Evolutionary conservation across 2,888 invertebrate species (phyloP).

Genomic region (Tryphoninae sp.): DNA sequence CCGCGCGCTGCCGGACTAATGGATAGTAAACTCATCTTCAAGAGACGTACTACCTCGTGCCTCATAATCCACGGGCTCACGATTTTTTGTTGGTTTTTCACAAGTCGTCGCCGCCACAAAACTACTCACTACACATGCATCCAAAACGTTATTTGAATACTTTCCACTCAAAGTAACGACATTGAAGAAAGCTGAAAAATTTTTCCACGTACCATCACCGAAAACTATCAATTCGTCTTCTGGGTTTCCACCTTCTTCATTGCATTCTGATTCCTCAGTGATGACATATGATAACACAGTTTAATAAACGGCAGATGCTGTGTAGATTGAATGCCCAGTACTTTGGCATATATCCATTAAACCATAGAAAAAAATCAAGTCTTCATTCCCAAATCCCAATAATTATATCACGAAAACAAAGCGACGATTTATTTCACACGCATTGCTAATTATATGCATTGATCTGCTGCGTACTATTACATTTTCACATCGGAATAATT

Average conservation of each 20-base stretch:
- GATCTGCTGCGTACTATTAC: too few species aligned
- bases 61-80: constrained; percentile 42
- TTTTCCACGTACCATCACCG: constrained; percentile 42
- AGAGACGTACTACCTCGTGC: constrained; percentile 45
- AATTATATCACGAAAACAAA: constrained; percentile 68
- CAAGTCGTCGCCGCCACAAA: constrained; percentile 52
- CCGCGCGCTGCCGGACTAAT: constrained; percentile 27
- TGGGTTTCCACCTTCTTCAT: constrained; percentile 62
- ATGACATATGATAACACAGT: constrained; percentile 55
- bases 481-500: too few species aligned
- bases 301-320: constrained; percentile 60
- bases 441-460: too few species aligned
- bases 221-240: constrained; percentile 57
- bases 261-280: constrained; percentile 59
- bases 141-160: constrained; percentile 61
- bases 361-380: constrained; percentile 67
- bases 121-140: constrained; percentile 57
- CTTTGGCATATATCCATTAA: constrained; percentile 63
- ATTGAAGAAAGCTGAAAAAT: constrained; percentile 64
- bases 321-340: constrained; percentile 59
- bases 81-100: constrained; percentile 46
- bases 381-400: constrained; percentile 66
- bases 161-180: constrained; percentile 64
- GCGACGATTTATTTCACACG: constrained; percentile 65
- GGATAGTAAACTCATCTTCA: constrained; percentile 16